Evolutionary conservation across 2,113 vertebrate genomes (phyloP).

Genomic region (Polypterus bichir): DNA sequence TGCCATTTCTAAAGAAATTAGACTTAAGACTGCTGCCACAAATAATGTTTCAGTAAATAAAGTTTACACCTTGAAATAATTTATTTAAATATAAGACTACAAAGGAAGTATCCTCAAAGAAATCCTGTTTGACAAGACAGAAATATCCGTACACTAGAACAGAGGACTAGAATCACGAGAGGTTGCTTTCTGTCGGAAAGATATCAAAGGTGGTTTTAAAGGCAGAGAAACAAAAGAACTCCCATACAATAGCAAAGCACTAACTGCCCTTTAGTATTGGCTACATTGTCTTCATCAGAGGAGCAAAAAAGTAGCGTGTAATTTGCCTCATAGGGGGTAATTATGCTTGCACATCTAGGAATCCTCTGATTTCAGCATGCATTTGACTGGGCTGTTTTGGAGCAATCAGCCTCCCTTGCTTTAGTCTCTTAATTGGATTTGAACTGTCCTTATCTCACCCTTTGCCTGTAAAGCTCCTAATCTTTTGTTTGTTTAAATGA

Average conservation of each 20-base stretch:
- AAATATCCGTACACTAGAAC: no score
- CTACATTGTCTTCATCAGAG: conserved; percentile 41
- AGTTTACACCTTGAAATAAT: no score
- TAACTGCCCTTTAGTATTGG: conserved; percentile 28
- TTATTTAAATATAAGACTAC: no score
- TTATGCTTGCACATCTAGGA: conserved; percentile 44
- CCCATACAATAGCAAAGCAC: conserved; percentile 27
- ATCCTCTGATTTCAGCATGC: conserved; percentile 54
- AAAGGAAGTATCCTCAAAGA: no score
- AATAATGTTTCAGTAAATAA: no score
- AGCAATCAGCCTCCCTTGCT: conserved; percentile 30
- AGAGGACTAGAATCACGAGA: no score
- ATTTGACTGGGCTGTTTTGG: conserved; percentile 43
- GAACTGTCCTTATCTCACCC: conserved; percentile 21
- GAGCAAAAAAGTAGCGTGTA: conserved; percentile 25
- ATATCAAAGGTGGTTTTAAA: no score
- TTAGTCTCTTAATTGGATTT: conserved; percentile 18
- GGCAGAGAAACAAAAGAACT: no score
- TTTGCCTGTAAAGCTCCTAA: conserved; percentile 16
- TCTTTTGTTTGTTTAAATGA: conserved; percentile 8
- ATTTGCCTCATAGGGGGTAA: conserved; percentile 47
- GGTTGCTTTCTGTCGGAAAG: no score
- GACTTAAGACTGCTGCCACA: no score
- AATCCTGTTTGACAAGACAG: no score
- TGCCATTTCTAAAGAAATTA: no score